Base-by-base conservation (phyloP, 1,140 invertebrate species). In the Holcopasites calliopsidis region DNA sequence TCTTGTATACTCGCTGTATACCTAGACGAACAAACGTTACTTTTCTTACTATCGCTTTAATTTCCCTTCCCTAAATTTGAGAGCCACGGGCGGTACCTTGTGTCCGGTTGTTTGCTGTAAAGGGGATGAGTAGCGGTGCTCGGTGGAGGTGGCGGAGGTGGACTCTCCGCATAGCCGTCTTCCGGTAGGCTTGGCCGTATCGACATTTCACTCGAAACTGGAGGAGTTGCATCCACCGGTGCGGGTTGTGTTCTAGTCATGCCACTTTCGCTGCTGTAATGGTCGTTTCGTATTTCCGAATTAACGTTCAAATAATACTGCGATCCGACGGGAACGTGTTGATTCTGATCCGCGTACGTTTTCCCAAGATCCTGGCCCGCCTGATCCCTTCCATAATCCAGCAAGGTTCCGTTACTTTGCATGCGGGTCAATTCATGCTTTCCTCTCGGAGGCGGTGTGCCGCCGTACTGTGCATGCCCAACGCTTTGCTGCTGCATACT, bases 121-220 rank as follows among this genome's bases (percentile, higher is more conserved):
- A 96, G 89, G 0, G 95, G 95, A 92, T 96, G 95, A 1, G 95
- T 96, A 0, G 93, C 92, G 1, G 94, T 94, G 11, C 94, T 95
- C 0, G 95, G 94, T 2, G 95, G n/a, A n/a, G n/a, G 95, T 10
- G 95, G 93, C 21, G 95, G 95, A 1, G 95, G 95, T 70, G 94
- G 94, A 79, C 92, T 93, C 54, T 93, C 93, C 28, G 82, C 83
- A 57, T 91, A 92, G 1, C 84, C 87, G 26, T 90, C 88, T 50
- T 90, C 88, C 1, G 90, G 83, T 28, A 90, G 79, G 28, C 83
- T 50, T 0, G 89, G 86, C 66, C 90, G 86, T 58, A 73, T 47
- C 0, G 81, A n/a, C 28, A 60, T 31, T 66, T 77, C 55, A 54
- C 55, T 47, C 2, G 75, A 35, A 44, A 77, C 54, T n/a, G 69